phyloP scores from a whole-genome alignment of 2,797 vertebrate species.

The Eulemur coronatus region DNA sequence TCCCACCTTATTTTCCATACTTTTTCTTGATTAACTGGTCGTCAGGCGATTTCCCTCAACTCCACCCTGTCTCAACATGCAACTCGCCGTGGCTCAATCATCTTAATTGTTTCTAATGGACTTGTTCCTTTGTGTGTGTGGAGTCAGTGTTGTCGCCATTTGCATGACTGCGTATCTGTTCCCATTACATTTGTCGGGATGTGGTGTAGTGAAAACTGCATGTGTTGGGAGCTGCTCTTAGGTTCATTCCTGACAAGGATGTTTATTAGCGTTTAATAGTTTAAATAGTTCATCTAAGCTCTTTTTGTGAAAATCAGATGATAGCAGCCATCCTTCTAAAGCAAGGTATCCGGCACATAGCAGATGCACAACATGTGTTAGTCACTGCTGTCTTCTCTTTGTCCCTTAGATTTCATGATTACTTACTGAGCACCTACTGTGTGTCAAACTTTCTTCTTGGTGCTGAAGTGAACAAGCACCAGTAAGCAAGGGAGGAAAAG shows the following conservation, averaged over 20 bases:
- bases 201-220: background rate
- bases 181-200: background rate
- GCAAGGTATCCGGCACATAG: background rate
- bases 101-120: background rate
- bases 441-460: background rate
- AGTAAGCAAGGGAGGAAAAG: background rate
- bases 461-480: background rate
- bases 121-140: background rate
- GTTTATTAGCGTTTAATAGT: background rate
- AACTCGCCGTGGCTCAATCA: conserved; percentile 27
- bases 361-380: background rate
- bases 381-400: background rate
- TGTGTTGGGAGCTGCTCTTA: background rate
- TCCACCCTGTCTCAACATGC: conserved; percentile 1
- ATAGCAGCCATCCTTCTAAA: background rate
- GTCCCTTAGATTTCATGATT: background rate
- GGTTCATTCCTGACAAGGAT: background rate
- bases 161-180: background rate
- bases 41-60: background rate
- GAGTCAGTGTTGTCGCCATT: background rate
- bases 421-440: background rate
- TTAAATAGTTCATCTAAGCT: background rate
- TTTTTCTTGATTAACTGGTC: conserved; percentile 29
- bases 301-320: background rate
- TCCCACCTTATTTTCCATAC: background rate